Evolutionary conservation across 1,140 invertebrate genomes (phyloP), one percentile per base, ranked within the genome.

Genomic region (Cardiocondyla obscurior): DNA sequence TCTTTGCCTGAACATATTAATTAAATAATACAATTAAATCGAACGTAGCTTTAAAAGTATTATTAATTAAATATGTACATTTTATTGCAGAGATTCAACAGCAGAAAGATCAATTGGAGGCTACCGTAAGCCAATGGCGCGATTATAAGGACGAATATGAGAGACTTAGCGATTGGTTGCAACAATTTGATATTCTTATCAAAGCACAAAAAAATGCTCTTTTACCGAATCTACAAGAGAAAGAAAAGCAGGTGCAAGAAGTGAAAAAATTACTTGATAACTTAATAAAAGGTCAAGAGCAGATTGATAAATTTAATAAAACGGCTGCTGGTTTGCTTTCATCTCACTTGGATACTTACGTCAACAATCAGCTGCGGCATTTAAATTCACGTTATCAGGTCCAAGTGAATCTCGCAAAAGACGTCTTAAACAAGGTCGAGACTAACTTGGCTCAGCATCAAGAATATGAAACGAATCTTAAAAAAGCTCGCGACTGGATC

Each of bases 61-160:
- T 46, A 42, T 64, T 82, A 74, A 70, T 44, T 0, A 28, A 65
- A 72, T 2, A 77, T 30, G 53, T 57, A 3, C 46, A 49, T 67
- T 86, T 84, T 58, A 49, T 88, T 92, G 1, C 69, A 94, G 98
- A 98, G 89, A 97, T 98, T 28, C 96, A 96, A 89, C 95, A 97
- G 89, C 97, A 98, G 92, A 98, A 98, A 90, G 96, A 97, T 82
- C 96, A 97, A 93, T 91, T 98, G 22, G 97, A 98, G 93, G 95
- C 95, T 16, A 97, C 97, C 12, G 96, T 98, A 67, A 95, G 96
- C 49, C 97, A 98, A 90, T 98, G 97, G 97, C 95, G 97, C 74
- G 97, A 98, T 76, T 98, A 98, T 92, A 98, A 98, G 92, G 98
- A 98, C 89, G 98, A 98, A 93, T 98, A 97, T 91, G 98, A 99